Conservation (phyloP, 1,140 invertebrate species). For the Drosophila truncata region DNA sequence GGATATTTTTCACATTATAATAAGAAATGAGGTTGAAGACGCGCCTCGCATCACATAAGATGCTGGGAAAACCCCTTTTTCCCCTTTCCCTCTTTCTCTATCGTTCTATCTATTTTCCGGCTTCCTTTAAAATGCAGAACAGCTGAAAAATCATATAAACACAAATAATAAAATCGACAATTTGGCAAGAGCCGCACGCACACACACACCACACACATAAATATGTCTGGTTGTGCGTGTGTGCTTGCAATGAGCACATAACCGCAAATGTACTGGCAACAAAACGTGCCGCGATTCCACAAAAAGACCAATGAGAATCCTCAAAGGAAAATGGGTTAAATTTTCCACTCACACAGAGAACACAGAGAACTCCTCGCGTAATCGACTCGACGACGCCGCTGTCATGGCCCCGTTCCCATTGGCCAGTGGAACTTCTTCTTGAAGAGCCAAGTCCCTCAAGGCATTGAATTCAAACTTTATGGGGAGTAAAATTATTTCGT, state of each 20-base stretch:
- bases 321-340: slow-evolving; percentile 63
- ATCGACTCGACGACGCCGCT: slow-evolving; percentile 56
- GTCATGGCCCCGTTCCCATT: slow-evolving; percentile 31
- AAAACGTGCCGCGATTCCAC: slow-evolving; percentile 76
- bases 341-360: slow-evolving; percentile 38
- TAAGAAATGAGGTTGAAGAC: slow-evolving; percentile 81
- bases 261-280: slow-evolving; percentile 83
- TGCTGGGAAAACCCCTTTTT: slow-evolving; percentile 13
- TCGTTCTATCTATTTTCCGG: slow-evolving; percentile 25
- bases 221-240: slow-evolving; percentile 37
- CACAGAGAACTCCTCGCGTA: slow-evolving; percentile 27
- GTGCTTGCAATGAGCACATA: slow-evolving; percentile 69
- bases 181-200: slow-evolving; percentile 80
- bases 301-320: slow-evolving; percentile 58
- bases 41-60: slow-evolving; percentile 76
- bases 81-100: neutral
- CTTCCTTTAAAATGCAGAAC: slow-evolving; percentile 82
- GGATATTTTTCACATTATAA: slow-evolving; percentile 84
- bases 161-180: slow-evolving; percentile 85
- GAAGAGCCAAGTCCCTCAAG: neutral
- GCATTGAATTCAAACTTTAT: neutral
- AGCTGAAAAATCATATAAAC: slow-evolving; percentile 85
- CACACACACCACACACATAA: slow-evolving; percentile 40
- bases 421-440: slow-evolving; percentile 17
- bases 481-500: neutral